Evolutionary conservation across 2,888 invertebrate genomes (phyloP).

Genomic region (Chydorus sphaericus): DNA sequence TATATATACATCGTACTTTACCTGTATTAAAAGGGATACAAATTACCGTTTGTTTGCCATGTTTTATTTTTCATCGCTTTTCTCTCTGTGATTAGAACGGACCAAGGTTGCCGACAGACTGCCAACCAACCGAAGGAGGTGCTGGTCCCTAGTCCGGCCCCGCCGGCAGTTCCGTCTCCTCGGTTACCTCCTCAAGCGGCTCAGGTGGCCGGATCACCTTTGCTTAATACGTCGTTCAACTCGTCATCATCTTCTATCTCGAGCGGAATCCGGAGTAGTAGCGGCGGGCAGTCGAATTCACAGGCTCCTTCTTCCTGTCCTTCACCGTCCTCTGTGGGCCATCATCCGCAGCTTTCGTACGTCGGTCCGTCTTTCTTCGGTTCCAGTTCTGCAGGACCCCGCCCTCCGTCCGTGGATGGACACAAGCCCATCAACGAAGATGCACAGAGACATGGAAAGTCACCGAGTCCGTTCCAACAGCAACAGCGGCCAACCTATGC

Average conservation of each 20-base stretch:
- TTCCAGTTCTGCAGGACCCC: too few species aligned
- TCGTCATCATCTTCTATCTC: slow-evolving; percentile 8
- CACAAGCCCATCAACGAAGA: neutral
- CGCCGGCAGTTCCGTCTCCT: slow-evolving; percentile 43
- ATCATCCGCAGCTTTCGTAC: neutral
- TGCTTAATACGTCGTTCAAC: slow-evolving; percentile 16
- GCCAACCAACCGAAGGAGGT: slow-evolving; percentile 12
- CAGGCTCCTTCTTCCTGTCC: neutral
- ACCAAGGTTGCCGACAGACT: slow-evolving; percentile 12
- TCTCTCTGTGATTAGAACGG: too few species aligned
- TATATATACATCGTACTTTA: neutral
- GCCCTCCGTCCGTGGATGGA: neutral
- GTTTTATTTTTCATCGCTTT: neutral
- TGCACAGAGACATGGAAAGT: neutral
- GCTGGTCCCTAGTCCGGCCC: slow-evolving; percentile 17
- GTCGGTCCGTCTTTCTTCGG: neutral
- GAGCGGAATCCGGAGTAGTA: neutral
- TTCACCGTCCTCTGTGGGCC: neutral
- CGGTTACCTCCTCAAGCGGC: slow-evolving; percentile 43
- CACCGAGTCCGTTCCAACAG: slow-evolving; percentile 12
- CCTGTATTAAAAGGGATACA: neutral
- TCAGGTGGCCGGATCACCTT: slow-evolving; percentile 29
- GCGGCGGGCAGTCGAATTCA: neutral
- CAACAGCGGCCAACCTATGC: slow-evolving; percentile 8
- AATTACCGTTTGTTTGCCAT: too few species aligned